phyloP scores from a whole-genome alignment of 2,113 vertebrate species.

The Promerops cafer region DNA sequence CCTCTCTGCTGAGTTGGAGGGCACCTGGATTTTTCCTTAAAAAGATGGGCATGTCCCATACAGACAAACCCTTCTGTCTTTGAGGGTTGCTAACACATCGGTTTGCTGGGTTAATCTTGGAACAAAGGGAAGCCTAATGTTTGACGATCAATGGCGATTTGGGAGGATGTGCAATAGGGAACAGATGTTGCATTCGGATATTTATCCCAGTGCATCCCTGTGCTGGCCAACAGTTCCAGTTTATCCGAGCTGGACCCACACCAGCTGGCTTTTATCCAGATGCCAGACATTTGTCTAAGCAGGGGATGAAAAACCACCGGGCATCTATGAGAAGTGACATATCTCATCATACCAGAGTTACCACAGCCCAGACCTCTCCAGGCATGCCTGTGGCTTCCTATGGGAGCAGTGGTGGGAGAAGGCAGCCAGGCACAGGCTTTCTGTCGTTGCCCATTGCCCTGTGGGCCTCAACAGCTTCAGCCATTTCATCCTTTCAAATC shows the following conservation, averaged over 20 bases:
- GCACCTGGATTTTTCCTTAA: background rate
- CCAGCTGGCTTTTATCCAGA: conserved; percentile 1
- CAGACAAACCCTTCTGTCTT: background rate
- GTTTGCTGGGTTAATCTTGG: background rate
- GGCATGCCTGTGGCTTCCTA: rapidly evolving
- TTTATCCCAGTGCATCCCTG: background rate
- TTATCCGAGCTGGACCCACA: background rate
- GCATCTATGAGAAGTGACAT: background rate
- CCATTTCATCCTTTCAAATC: background rate
- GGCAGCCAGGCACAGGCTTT: background rate
- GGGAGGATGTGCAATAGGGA: background rate
- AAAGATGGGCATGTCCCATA: background rate
- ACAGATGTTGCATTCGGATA: conserved; percentile 25
- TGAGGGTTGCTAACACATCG: background rate
- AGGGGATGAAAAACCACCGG: background rate
- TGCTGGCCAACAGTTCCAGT: background rate
- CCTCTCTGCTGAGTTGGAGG: background rate
- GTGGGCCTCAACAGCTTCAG: background rate
- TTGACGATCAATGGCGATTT: background rate
- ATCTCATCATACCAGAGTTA: background rate
- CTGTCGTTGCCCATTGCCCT: background rate
- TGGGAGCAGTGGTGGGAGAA: background rate
- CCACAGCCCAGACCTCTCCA: background rate
- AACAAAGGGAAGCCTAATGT: background rate
- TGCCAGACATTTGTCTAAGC: background rate